A percentile compares a stretch with the other conserved stretches of the same genome.
Conservation (phyloP, 2,797 vertebrate species). For the Sebastolobus alascanus region DNA sequence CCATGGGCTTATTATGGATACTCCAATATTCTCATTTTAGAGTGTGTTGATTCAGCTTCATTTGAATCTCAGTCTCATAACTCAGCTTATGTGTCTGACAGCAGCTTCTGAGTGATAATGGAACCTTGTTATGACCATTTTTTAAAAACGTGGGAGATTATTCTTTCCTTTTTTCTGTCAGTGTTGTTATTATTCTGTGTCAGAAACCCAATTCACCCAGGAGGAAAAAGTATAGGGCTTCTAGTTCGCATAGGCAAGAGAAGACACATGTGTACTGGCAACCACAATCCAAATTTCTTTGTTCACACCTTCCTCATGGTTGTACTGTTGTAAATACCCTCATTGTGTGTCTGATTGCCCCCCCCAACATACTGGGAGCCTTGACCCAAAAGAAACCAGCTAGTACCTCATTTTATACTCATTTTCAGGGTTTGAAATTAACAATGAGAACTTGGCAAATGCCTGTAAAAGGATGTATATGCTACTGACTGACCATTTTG, state of each 20-base stretch:
- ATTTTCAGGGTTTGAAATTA: conserved; percentile 64
- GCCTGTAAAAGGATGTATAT: conserved; percentile 28
- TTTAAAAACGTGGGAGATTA: conserved; percentile 29
- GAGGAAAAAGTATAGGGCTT: conserved; percentile 35
- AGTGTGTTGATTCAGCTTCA: conserved; percentile 68
- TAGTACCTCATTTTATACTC: conserved; percentile 73
- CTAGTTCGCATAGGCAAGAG: conserved; percentile 32
- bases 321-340: conserved; percentile 18
- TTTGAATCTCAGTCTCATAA: conserved; percentile 58
- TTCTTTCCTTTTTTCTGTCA: conserved; percentile 52
- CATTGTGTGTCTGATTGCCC: conserved; percentile 29
- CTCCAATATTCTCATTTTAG: conserved; percentile 73
- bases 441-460: conserved; percentile 27
- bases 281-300: conserved; percentile 25
- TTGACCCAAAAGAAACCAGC: conserved; percentile 60
- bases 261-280: conserved; percentile 29
- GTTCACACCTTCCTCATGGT: conserved; percentile 3
- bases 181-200: conserved; percentile 46
- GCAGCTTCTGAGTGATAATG: conserved; percentile 53
- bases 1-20: conserved; percentile 67
- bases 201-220: conserved; percentile 19
- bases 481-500: conserved; percentile 22
- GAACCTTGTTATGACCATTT: conserved; percentile 45
- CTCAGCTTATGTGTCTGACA: conserved; percentile 52
- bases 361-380: conserved; percentile 32